Evolutionary conservation across 2,113 vertebrate species (phyloP).

Genomic region (Aphyosemion australe): DNA sequence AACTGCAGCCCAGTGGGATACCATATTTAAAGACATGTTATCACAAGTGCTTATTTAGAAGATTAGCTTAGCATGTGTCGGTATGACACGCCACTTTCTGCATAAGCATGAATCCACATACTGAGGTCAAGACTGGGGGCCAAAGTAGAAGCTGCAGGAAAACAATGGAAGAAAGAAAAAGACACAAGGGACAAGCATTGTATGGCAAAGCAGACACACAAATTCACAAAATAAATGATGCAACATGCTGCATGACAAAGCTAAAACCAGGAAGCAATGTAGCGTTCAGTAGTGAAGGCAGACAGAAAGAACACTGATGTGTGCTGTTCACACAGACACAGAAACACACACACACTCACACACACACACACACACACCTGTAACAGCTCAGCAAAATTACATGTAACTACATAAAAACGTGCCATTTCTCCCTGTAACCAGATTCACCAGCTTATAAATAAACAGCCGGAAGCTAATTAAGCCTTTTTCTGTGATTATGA

Average conservation of each 20-base stretch:
- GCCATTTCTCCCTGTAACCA: constrained; percentile 25
- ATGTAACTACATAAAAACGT: constrained; percentile 17
- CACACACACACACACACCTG: background rate
- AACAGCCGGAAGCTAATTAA: constrained; percentile 46
- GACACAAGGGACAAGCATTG: constrained; percentile 42
- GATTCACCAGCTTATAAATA: constrained; percentile 23
- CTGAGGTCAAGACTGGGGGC: constrained; percentile 67
- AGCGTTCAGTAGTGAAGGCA: constrained; percentile 18
- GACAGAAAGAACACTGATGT: constrained; percentile 11
- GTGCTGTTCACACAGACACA: background rate
- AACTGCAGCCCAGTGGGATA: too few species aligned
- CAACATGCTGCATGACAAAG: constrained; percentile 30
- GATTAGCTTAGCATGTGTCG: background rate
- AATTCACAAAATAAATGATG: constrained; percentile 17
- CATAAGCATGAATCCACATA: constrained; percentile 69
- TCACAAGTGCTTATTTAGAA: background rate
- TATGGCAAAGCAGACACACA: constrained; percentile 50
- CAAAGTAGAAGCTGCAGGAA: constrained; percentile 67
- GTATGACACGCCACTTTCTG: constrained; percentile 38
- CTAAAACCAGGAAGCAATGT: constrained; percentile 18
- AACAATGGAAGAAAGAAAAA: constrained; percentile 11
- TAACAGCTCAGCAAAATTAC: constrained; percentile 6
- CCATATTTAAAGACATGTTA: background rate
- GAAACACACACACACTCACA: too few species aligned
- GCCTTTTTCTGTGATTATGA: constrained; percentile 34